phyloP scores from a whole-genome alignment of 2,797 vertebrate species.

The Oophaga sylvatica region DNA sequence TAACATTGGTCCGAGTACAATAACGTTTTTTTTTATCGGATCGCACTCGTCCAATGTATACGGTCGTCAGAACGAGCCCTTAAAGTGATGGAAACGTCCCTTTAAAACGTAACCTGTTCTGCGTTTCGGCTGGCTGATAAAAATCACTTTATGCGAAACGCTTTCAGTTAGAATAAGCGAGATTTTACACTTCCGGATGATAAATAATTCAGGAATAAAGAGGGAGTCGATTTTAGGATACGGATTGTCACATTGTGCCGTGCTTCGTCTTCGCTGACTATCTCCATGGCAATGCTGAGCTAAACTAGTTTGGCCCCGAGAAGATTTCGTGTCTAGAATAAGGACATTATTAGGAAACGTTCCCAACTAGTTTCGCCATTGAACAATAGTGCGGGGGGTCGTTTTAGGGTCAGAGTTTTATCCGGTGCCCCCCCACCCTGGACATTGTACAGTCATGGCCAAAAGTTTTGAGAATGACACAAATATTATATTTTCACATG shows the following conservation, averaged over 20 bases:
- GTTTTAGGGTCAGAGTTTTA: neutral
- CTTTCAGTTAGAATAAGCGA: slow-evolving; percentile 4
- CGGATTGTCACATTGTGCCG: slow-evolving; percentile 7
- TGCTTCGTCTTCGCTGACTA: slow-evolving; percentile 39
- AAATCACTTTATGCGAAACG: neutral
- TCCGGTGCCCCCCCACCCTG: neutral
- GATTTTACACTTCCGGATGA: neutral
- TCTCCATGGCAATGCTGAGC: slow-evolving; percentile 69
- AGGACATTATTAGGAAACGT: slow-evolving; percentile 61
- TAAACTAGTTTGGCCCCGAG: slow-evolving; percentile 69
- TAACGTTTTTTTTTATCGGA: too few species aligned
- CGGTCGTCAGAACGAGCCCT: too few species aligned
- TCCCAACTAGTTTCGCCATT: slow-evolving; percentile 40
- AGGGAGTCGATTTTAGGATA: slow-evolving; percentile 20
- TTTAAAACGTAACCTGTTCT: neutral
- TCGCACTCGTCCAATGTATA: too few species aligned
- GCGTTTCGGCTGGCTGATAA: neutral
- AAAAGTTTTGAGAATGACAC: too few species aligned
- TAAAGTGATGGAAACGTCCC: neutral
- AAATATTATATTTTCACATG: too few species aligned
- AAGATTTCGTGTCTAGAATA: slow-evolving; percentile 71
- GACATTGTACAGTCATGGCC: too few species aligned
- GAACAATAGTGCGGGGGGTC: neutral
- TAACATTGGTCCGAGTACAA: too few species aligned
- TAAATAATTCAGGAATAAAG: slow-evolving; percentile 9